Percentiles rank a stretch among this genome's conserved stretches.
Conservation (phyloP, 2,797 vertebrate genomes). For the Acanthurus lineatus region DNA sequence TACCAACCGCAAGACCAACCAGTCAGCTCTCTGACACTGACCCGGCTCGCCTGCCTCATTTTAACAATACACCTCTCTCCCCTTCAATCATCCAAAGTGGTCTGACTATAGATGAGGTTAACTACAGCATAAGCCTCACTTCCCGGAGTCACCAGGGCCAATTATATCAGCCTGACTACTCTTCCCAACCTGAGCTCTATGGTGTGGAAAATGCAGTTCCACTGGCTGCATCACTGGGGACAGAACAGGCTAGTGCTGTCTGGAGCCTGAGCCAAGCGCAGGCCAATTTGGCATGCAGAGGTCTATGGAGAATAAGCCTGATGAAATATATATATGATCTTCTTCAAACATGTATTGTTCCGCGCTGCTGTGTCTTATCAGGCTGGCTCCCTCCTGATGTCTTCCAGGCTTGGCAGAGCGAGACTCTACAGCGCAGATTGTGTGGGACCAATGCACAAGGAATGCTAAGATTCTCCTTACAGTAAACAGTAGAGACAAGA, state of each 20-base stretch:
- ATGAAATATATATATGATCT: constrained; percentile 90
- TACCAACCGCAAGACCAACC: constrained; percentile 67
- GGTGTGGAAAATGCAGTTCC: constrained; percentile 87
- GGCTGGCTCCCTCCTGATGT: constrained; percentile 75
- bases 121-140: constrained; percentile 83
- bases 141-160: constrained; percentile 85
- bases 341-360: constrained; percentile 88
- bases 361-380: constrained; percentile 82
- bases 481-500: constrained; percentile 34
- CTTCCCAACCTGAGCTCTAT: constrained; percentile 83
- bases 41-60: constrained; percentile 61
- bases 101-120: constrained; percentile 86
- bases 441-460: constrained; percentile 40
- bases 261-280: constrained; percentile 75
- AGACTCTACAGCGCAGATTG: constrained; percentile 61
- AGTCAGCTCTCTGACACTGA: constrained; percentile 73
- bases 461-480: constrained; percentile 47
- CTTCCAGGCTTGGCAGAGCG: constrained; percentile 73
- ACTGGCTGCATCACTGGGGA: constrained; percentile 86
- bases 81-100: constrained; percentile 82
- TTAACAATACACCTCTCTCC: constrained; percentile 79
- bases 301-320: constrained; percentile 84
- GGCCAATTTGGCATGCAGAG: constrained; percentile 87
- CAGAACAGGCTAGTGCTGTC: constrained; percentile 80
- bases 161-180: constrained; percentile 87